These are phyloP conservation scores for Apis dorsata DNA, from an alignment of 1,140 invertebrate species.

Conservation along the genomic window DNA sequence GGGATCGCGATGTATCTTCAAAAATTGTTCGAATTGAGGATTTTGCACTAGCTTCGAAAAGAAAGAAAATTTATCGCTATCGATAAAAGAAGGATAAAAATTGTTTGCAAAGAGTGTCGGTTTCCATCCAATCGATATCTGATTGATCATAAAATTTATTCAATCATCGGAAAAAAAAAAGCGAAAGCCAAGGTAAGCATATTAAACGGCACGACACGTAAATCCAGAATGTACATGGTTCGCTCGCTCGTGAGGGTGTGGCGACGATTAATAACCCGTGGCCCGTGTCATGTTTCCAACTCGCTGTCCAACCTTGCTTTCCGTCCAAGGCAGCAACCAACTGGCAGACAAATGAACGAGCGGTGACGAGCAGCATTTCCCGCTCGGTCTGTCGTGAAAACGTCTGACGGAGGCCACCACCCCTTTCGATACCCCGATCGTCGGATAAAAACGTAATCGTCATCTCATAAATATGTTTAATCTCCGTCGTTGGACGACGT, in stretches of 20 bases:
- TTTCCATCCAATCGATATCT: no score
- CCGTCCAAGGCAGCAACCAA: constrained; percentile 48
- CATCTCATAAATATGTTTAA: constrained; percentile 79
- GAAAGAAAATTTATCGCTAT: no score
- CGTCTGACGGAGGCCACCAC: constrained; percentile 59
- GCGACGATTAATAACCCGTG: constrained; percentile 59
- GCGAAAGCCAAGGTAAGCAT: no score
- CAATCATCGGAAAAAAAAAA: neutral
- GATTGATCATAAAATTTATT: neutral
- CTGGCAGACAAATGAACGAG: constrained; percentile 76
- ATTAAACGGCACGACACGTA: neutral
- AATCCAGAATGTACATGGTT: neutral
- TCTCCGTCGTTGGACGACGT: constrained; percentile 56
- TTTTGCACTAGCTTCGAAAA: no score
- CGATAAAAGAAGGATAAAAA: no score
- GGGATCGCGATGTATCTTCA: no score
- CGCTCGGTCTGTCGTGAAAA: constrained; percentile 77
- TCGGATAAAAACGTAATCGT: constrained; percentile 79
- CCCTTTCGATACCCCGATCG: constrained; percentile 77
- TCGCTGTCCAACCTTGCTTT: constrained; percentile 23
- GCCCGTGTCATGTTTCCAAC: constrained; percentile 41
- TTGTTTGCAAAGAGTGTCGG: no score
- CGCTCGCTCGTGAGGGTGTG: constrained; percentile 3
- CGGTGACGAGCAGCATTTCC: constrained; percentile 78
- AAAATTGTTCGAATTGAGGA: no score